Base-by-base conservation (phyloP, 2,888 invertebrate species). In the Chaetogeoica ovagalla region DNA sequence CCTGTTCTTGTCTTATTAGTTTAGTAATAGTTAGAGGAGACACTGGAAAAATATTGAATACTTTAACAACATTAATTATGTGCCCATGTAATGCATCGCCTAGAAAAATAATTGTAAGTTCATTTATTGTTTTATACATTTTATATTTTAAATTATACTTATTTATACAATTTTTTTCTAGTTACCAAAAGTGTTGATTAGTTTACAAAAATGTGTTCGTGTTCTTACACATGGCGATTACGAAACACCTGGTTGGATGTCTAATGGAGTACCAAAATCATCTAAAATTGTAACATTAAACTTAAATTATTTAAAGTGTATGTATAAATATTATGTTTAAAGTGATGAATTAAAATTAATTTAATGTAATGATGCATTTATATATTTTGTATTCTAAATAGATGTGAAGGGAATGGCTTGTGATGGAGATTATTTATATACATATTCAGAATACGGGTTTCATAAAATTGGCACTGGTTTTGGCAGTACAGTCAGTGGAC, bases 401-500 rank as follows among this genome's bases (percentile, higher is more conserved):
- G 72, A 81, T 59, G 86, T 88, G 23, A 88, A 88, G 74, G 91
- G 93, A 6, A 89, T 97, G 85, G 93, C 95, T 11, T 94, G 94
- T 83, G 97, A 98, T 87, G 98, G 98, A 15, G 92, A 92, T 83
- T 96, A 91, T 87, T 89, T 98, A 75, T 98, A 96, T 87, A 88
- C 98, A 48, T 92, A 94, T 84, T 91, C 94, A 52, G 91, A 92
- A 15, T 91, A 92, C 84, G 95, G 96, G 1, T 88, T 98, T 68
- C 89, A 95, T 83, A 98, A 98, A 88, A 91, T 98, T 82, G 98
- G 98, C 23, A 94, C 97, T 73, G 98, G 98, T 11, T 96, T 95
- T 86, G 94, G 94, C 72, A 95, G 95, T 83, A 96, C 98, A 11
- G 90, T 95, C 83, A 93, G 93, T 87, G 97, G 96, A n/a, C 92